Base-by-base conservation (phyloP, 2,888 invertebrate species). In the Neoascia interrupta region DNA sequence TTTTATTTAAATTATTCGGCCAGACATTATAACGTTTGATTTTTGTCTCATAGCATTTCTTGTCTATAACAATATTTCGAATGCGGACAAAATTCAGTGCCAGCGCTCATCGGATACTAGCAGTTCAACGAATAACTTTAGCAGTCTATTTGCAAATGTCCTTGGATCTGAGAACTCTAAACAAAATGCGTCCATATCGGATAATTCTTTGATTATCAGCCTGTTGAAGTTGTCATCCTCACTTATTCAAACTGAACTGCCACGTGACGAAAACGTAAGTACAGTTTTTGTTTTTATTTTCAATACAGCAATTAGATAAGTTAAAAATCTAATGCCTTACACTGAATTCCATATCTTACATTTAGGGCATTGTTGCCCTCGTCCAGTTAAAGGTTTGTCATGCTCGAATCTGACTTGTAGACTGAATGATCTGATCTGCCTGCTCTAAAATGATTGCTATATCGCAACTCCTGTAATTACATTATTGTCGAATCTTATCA, bases 121-220 rank as follows among this genome's bases (percentile, higher is more conserved):
- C 66, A 90, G 86, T 81, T 89, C 90, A 70, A 90, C 90, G 63
- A 92, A 92, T 81, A 91, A 92, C 58, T 92, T 94, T 81, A 94
- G 94, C 83, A 95, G 95, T 68, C 89, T 95, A 81, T 94, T 95
- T 88, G 94, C 94, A 1, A 94, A 92, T 70, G 92, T 94, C 5
- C 89, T 94, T 49, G 92, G 94, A 0, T 91, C 92, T 0, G 92
- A 92, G 83, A 89, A 91, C 10, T 89, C 89, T 56, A 91, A 91
- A 83, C 91, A 92, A 84, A 91, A 91, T 88, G 90, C 93, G 85
- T 92, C 89, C 58, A 93, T 94, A 28, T 92, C 93, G 43, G 93
- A 94, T 87, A 93, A 93, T 84, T 91, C 93, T 61, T 90, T 95
- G 81, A 90, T 94, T 21, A 92, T 94, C 82, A 92, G 93, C 84